Evolutionary conservation across 1,140 invertebrate species (phyloP).

Genomic region (Cotesia vestalis): DNA sequence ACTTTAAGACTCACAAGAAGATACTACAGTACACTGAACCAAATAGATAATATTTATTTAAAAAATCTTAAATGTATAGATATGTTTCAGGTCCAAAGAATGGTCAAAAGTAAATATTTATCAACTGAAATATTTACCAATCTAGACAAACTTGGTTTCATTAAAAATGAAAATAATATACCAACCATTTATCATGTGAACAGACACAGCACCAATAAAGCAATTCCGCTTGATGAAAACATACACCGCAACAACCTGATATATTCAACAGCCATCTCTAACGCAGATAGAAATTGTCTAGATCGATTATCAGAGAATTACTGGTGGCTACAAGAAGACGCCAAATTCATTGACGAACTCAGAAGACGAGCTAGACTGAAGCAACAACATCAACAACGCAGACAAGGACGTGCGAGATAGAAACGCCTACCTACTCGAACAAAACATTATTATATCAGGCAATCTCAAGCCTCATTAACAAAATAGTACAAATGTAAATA

Average conservation of each 20-base stretch:
- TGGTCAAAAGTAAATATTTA: slow-evolving; percentile 3
- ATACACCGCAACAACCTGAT: neutral
- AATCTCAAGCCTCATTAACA: no score
- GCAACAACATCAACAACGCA: no score
- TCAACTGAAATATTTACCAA: slow-evolving; percentile 15
- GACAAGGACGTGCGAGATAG: no score
- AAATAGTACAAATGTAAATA: no score
- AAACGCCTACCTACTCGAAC: neutral
- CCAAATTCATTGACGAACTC: slow-evolving; percentile 13
- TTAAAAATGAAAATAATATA: slow-evolving; percentile 13
- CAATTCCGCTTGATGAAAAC: neutral
- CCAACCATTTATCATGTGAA: slow-evolving; percentile 16
- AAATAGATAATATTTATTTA: no score
- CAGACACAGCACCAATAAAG: slow-evolving; percentile 17
- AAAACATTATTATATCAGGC: no score
- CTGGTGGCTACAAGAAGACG: slow-evolving; percentile 14
- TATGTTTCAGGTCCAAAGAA: neutral
- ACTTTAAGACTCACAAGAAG: no score
- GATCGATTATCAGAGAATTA: slow-evolving; percentile 4
- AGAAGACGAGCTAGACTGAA: slow-evolving; percentile 3
- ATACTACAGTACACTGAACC: no score
- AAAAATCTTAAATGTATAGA: no score
- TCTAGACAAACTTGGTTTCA: slow-evolving; percentile 5
- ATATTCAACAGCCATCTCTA: neutral
- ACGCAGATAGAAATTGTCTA: neutral